Evolutionary conservation across 2,113 vertebrate species (phyloP), one percentile per base, ranked within the genome.

Genomic region (Myotis yumanensis): DNA sequence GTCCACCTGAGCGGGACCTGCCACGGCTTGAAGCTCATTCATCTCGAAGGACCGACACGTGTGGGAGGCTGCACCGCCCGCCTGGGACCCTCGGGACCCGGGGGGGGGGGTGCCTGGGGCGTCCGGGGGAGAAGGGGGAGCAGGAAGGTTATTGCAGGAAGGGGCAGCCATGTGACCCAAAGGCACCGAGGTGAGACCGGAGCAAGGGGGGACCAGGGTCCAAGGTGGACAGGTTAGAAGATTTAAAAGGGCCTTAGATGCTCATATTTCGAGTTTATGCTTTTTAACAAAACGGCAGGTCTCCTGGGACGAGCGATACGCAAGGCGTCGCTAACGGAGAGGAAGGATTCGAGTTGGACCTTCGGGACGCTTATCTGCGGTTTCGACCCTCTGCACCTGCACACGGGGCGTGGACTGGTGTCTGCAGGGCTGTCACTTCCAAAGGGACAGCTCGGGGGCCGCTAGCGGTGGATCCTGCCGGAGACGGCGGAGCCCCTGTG

Each of bases 131-230:
- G 14, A 66, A n/a, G 46, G 20, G 40, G 69, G 30, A 16, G 35
- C 3, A 12, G 25, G 16, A 22, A 30, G 30, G 51, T n/a, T 16
- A 48, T 51, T 46, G 90, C 52, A 54, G 69, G 76, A 90, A 90
- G 85, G 43, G 46, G 52, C 48, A 90, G 86, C 82, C 48, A 30
- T 35, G 64, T 14, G 88, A 75, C 83, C 71, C 25, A 77, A 96
- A 97, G 97, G 97, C 96, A 96, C 97, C 76, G 79, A 96, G 97
- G 93, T 95, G 86, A 93, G 80, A 80, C 30, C 15, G 57, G 66
- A 62, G 23, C 59, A 4, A 62, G 59, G 4, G 59, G 43, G 43
- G 57, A 11, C 25, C 11, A 9, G 57, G 57, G 57, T 62, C 59
- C 23, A 25, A 12, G 59, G 59, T 12, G 11, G 25, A 62, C 57